These are phyloP conservation scores for Oreonectes daqikongensis DNA, from an alignment of 2,797 vertebrate genomes.

Conservation along the genomic window DNA sequence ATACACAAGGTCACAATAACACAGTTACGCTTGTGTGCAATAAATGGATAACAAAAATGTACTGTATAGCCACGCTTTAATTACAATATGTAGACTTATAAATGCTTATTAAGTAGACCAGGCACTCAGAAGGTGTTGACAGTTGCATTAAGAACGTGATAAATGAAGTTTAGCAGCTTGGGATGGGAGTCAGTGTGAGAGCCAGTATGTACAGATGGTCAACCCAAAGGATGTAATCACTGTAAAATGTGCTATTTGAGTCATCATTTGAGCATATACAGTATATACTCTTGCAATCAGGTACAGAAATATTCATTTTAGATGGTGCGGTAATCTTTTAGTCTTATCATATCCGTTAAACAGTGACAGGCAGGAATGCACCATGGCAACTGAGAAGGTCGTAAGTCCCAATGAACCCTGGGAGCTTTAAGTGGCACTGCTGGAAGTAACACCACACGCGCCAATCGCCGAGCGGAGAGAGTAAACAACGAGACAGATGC, in stretches of 20 bases:
- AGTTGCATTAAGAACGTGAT: constrained; percentile 2
- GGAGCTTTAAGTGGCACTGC: constrained; percentile 26
- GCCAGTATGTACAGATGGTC: constrained; percentile 1
- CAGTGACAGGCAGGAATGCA: constrained; percentile 9
- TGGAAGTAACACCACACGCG: constrained; percentile 23
- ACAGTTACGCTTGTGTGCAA: background rate
- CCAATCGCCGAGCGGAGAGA: constrained; percentile 3
- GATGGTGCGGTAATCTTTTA: background rate
- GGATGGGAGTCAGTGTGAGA: constrained; percentile 3
- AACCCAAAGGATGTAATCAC: constrained; percentile 10
- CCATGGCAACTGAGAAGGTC: constrained; percentile 21
- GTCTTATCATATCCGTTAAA: constrained; percentile 5
- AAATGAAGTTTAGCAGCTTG: constrained; percentile 5
- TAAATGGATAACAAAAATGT: too few relatives aligned
- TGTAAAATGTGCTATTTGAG: background rate
- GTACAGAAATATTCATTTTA: background rate
- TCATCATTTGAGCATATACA: background rate
- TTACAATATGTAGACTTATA: too few relatives aligned
- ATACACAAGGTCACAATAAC: constrained; percentile 41
- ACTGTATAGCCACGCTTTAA: too few relatives aligned
- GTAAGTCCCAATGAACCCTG: constrained; percentile 22
- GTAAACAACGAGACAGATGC: background rate
- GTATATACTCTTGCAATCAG: background rate
- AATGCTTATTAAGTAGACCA: background rate
- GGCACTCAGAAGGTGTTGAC: constrained; percentile 9